Base-by-base conservation (phyloP, 2,797 vertebrate species). In the Dryobates pubescens region DNA sequence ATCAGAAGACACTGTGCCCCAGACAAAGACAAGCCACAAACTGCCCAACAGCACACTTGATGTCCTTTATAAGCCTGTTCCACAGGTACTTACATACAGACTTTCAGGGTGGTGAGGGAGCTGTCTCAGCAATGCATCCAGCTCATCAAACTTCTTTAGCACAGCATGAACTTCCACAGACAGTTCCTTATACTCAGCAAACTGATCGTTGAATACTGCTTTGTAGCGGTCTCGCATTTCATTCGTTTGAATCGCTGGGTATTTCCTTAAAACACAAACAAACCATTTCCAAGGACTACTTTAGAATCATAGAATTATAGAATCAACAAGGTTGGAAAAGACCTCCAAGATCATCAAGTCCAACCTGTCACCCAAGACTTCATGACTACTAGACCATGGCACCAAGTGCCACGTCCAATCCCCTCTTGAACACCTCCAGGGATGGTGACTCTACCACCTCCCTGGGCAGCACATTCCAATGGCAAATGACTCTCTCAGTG, bases 191-290 rank as follows among this genome's bases (percentile, higher is more conserved):
- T 99, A 99, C 94, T 99, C 99, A 0, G 99, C 97, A 63, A 99
- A 99, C 97, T 99, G 99, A 96, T 99, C 99, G 65, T 99, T 99
- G 93, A 99, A 99, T 78, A 99, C 99, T 0, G 99, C 99, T 89
- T 99, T 99, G 94, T 99, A 99, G 92, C 98, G 98, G 90, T 99
- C 99, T 38, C 98, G 98, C 91, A 99, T 98, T 70, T 99, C 99
- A 30, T 98, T 98, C 1, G 98, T 97, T 53, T 96, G 97, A 94
- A 99, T 98, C 51, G 96, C 91, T 36, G 98, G 99, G 94, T 99
- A 99, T 93, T 99, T 99, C 61, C 99, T 99, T 95, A 92, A 64
- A 89, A 53, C 59, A 51, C 49, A 53, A 53, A 53, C 22, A 63
- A 16, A 47, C 26, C 6, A 4, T 18, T 6, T 16, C 34, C 9